Base-by-base conservation (phyloP, 2,888 invertebrate genomes). In the Parasteatoda lunata region DNA sequence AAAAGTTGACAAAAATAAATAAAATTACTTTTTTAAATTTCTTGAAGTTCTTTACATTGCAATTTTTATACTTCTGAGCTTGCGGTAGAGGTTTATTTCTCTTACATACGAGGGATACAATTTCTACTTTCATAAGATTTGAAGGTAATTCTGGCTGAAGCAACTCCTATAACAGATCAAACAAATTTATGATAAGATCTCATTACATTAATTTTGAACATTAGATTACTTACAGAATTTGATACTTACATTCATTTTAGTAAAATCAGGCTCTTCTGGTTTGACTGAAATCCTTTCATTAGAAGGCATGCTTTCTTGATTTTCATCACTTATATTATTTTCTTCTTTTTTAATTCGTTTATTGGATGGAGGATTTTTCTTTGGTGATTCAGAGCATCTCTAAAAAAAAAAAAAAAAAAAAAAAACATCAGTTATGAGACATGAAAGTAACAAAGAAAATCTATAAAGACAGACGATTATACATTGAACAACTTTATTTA, bases 1-100 rank as follows among this genome's bases (percentile, higher is more conserved):
- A 6, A 1, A n/a, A 6, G 0, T 51, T 71, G 5, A 48, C 6
- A n/a, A 51, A 65, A 66, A 77, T 15, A 30, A 52, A 54, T 59
- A 52, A 73, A 45, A 49, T 66, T 66, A 85, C 84, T 64, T 85
- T 85, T 85, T 64, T 85, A 45, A 85, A 85, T 76, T 85, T 85
- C 69, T 85, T 85, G 65, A 85, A 85, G 64, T 85, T 85, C 65
- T 85, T 85, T 5, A 79, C 65, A 30, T 48, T 30, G 7, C 70
- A 76, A 79, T 85, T 65, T 30, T 11, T 65, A 51, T 65, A 45
- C 11, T 47, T 8, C 30, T 65, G 11, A 11, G 13, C 48, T 11
- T 15, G 4, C 4, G 59, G 59, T 13, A 47, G 11, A 72, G 66
- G 51, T 9, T 11, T n/a, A 51, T 69, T 45, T 69, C 75, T 85